Evolutionary conservation across 2,888 invertebrate genomes (phyloP).

Genomic region (Drosophila mettleri): DNA sequence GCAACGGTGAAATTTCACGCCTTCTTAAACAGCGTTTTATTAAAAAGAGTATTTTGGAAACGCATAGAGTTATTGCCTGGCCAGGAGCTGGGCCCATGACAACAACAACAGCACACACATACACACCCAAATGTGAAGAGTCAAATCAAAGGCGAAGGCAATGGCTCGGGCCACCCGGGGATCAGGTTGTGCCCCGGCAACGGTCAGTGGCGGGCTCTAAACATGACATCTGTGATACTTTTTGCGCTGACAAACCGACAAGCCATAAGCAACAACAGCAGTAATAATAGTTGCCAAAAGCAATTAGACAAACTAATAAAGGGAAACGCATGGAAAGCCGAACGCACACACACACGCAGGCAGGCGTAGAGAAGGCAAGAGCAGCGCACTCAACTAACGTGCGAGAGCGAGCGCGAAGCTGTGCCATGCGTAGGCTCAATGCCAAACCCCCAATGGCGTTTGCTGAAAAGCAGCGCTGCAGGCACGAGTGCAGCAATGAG

Average conservation of each 20-base stretch:
- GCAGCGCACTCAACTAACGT: conserved; percentile 5
- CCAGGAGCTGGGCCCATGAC: conserved; percentile 40
- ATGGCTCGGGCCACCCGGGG: conserved; percentile 33
- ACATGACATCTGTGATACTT: conserved; percentile 77
- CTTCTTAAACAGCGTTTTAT: conserved; percentile 81
- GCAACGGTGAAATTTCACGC: conserved; percentile 76
- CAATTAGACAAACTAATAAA: conserved; percentile 81
- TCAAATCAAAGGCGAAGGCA: conserved; percentile 71
- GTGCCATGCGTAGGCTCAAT: conserved; percentile 59
- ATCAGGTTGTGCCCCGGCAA: conserved; percentile 25
- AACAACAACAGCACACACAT: conserved; percentile 33
- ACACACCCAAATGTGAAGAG: conserved; percentile 67
- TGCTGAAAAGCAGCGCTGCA: conserved; percentile 65
- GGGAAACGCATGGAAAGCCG: conserved; percentile 63
- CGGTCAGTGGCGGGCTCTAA: conserved; percentile 52
- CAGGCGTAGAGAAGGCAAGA: conserved; percentile 7
- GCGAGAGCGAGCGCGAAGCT: conserved; percentile 20
- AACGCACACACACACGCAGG: conserved; percentile 36
- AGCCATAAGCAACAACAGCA: conserved; percentile 41
- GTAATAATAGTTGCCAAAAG: conserved; percentile 78
- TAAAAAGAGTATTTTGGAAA: conserved; percentile 69
- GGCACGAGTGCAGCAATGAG: conserved; percentile 52
- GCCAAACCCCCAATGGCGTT: conserved; percentile 78
- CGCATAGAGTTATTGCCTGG: conserved; percentile 17
- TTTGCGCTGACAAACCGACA: conserved; percentile 60